Evolutionary conservation across 2,888 invertebrate species (phyloP).

Genomic region (Cephus nigrinus): DNA sequence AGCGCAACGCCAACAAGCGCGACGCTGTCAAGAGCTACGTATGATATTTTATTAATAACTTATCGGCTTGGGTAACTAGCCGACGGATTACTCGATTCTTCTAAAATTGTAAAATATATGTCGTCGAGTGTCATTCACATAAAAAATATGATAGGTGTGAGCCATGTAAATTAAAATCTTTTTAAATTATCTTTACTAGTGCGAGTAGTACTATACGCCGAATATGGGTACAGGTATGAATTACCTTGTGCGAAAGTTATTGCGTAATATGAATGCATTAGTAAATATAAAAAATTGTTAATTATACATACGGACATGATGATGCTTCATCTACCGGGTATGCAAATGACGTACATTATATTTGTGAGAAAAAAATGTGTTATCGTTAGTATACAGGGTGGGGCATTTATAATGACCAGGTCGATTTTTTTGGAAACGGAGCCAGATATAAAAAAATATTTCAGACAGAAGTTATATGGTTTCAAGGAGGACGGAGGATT

Average conservation of each 20-base stretch:
- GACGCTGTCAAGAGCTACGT: conserved; percentile 19
- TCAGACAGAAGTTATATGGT: too few species aligned
- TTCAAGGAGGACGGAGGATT: too few species aligned
- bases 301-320: background rate
- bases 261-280: background rate
- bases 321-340: background rate
- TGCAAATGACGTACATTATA: background rate
- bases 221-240: background rate
- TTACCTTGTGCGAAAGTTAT: background rate
- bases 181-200: background rate
- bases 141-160: background rate
- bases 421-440: too few species aligned
- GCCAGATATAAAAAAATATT: too few species aligned
- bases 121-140: background rate
- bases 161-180: background rate
- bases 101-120: background rate
- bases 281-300: background rate
- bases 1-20: conserved; percentile 15
- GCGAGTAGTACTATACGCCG: background rate
- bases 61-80: conserved; percentile 35
- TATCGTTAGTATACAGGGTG: background rate
- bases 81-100: conserved; percentile 22
- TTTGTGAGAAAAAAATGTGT: background rate
- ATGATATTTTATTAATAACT: conserved; percentile 40
- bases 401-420: too few species aligned